Base-by-base conservation (phyloP, 2,888 invertebrate species). In the Caenorhabditis sp. region DNA sequence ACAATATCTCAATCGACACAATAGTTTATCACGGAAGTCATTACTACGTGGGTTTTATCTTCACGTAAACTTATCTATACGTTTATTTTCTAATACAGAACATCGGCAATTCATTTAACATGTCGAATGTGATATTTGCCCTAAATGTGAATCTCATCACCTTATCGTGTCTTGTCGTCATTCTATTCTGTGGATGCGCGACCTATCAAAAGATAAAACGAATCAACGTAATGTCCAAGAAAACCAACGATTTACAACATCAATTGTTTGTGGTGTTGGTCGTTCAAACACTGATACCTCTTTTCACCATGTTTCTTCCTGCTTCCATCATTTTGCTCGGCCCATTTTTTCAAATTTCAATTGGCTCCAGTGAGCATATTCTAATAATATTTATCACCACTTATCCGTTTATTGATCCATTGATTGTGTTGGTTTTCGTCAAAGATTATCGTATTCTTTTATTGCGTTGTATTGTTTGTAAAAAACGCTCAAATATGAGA, bases 351-450 rank as follows among this genome's bases (percentile, higher is more conserved):
- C 55, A 37, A 12, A 58, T 61, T 21, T 51, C 62, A 10, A 59
- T 67, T 27, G 31, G 72, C 0, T 19, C 64, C 0, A 63, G 53
- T 19, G 72, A 67, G 54, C 61, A 51, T 4, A 31, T 63, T 5
- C 63, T 67, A 5, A 57, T 66, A n/a, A 53, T 61, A 12, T 50
- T 19, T n/a, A 58, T 72, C 51, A 64, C 72, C 5, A 67, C 67
- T 4, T 72, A 72, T 53, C 72, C 72, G 17, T 72, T 63, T 23
- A 57, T 72, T 1, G 72, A 72, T 50, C 72, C 72, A 17, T 60
- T 67, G 37, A 64, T 67, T 31, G 64, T 67, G 10, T 64, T 72
- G 58, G 67, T 61, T 37, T 72, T 67, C 24, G 67, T 72, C 27
- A 64, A 61, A 10, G 72, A 72, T 54, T 72, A 60, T 19, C 53